Evolutionary conservation across 2,113 vertebrate species (phyloP).

Genomic region (Morphnarchus princeps): DNA sequence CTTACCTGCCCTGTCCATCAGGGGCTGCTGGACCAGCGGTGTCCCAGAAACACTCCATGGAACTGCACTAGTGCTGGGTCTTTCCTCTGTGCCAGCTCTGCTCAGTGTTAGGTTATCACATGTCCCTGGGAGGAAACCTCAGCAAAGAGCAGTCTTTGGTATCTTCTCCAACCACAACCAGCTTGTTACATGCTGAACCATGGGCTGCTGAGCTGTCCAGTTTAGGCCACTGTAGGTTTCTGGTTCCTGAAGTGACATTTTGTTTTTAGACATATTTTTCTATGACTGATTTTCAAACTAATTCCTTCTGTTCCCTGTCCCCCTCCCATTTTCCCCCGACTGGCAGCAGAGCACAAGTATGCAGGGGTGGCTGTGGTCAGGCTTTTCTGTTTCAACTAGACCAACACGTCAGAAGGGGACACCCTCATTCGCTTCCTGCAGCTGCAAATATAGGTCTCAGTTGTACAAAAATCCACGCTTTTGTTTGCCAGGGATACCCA

Average conservation of each 20-base stretch:
- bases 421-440: neutral
- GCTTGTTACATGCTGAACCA: neutral
- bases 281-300: neutral
- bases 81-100: neutral
- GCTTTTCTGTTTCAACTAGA: neutral
- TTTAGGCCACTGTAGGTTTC: neutral
- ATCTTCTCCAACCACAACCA: neutral
- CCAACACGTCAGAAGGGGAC: neutral
- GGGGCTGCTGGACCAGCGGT: neutral
- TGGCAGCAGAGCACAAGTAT: neutral
- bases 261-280: neutral
- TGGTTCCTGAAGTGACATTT: neutral
- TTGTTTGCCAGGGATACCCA: neutral
- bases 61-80: neutral
- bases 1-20: rapidly evolving
- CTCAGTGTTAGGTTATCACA: neutral
- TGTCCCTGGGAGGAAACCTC: neutral
- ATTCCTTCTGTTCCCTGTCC: neutral
- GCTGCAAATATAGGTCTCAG: neutral
- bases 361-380: neutral
- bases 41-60: rapidly evolving
- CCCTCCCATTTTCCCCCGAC: neutral
- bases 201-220: neutral
- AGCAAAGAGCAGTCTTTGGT: neutral
- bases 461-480: no score